Percentiles rank a stretch among this genome's conserved stretches.
These are phyloP conservation scores for Elymnias hypermnestra DNA, from an alignment of 1,140 invertebrate species.

Conservation along the genomic window DNA sequence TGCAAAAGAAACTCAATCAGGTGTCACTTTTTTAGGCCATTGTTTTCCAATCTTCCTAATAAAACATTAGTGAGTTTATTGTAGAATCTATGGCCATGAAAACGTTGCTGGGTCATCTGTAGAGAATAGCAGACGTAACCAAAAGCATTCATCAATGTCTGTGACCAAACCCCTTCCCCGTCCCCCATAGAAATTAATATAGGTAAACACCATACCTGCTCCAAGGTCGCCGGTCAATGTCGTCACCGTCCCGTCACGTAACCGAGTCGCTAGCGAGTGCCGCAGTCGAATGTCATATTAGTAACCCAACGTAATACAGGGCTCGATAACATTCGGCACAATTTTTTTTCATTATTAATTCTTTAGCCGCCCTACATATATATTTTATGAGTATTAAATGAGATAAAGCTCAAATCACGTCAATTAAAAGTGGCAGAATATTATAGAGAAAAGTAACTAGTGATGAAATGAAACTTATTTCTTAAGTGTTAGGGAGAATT, in stretches of 20 bases:
- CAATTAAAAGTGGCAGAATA: too few species aligned
- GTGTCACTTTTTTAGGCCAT: too few species aligned
- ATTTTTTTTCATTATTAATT: too few species aligned
- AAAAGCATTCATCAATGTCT: conserved; percentile 5
- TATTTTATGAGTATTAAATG: too few species aligned
- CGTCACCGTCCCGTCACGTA: conserved; percentile 29
- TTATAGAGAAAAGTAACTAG: too few species aligned
- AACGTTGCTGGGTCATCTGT: neutral
- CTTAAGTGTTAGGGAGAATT: too few species aligned
- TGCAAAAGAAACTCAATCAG: too few species aligned
- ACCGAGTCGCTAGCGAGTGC: conserved; percentile 38
- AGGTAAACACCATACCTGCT: conserved; percentile 16
- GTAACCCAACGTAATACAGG: conserved; percentile 34
- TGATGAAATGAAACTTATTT: too few species aligned
- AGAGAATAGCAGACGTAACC: neutral
- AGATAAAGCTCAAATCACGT: too few species aligned
- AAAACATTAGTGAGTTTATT: too few species aligned
- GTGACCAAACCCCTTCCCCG: neutral
- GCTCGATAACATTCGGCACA: conserved; percentile 48
- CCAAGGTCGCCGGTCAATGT: conserved; percentile 57
- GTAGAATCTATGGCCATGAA: neutral
- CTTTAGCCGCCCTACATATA: too few species aligned
- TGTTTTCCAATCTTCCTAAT: too few species aligned
- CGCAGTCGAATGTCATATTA: conserved; percentile 65
- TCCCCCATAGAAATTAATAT: conserved; percentile 16